Base-by-base conservation (phyloP, 1,140 invertebrate genomes). In the Hyles vespertilio region DNA sequence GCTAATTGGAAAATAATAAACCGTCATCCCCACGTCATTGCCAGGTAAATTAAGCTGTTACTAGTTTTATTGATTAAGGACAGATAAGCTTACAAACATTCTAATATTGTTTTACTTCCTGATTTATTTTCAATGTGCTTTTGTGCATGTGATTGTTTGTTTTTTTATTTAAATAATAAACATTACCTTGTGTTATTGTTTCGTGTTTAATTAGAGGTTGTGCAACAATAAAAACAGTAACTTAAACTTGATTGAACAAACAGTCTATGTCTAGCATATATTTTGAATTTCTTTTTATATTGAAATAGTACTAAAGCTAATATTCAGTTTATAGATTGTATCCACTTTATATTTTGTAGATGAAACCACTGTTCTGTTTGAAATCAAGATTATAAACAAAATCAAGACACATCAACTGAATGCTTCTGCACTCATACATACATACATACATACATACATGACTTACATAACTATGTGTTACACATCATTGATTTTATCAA, bases 1-100 rank as follows among this genome's bases (percentile, higher is more conserved):
- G 58, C 75, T 9, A 77, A 71, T 50, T 87, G 84, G 84, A 89
- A 89, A 73, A 65, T 85, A 50, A 62, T 77, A 53, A 85, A 76
- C 71, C 77, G 77, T 64, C 87, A 90, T 69, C 92, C 92, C 65
- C 92, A 93, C 74, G 84, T 92, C 44, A 92, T 94, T 63, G 92
- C 93, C 65, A 93, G 93, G 93, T 94, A 92, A 74, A 43, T 5
- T 40, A 5, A 40, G 5, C 36, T 5, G 36, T 40, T 40, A 40
- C 36, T 40, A 46, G 4, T 45, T 9, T 32, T 33, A 34, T 33
- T 10, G 34, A 56, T 22, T 45, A n/a, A 40, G 47, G 7, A 48
- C 9, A 48, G 3, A 12, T 10, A 48, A 48, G n/a, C 44, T 46
- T 8, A 22, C 22, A 40, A 40, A 40, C 36, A 22, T 22, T 22